Evolutionary conservation across 2,113 vertebrate species (phyloP).

Genomic region (Sprattus sprattus): DNA sequence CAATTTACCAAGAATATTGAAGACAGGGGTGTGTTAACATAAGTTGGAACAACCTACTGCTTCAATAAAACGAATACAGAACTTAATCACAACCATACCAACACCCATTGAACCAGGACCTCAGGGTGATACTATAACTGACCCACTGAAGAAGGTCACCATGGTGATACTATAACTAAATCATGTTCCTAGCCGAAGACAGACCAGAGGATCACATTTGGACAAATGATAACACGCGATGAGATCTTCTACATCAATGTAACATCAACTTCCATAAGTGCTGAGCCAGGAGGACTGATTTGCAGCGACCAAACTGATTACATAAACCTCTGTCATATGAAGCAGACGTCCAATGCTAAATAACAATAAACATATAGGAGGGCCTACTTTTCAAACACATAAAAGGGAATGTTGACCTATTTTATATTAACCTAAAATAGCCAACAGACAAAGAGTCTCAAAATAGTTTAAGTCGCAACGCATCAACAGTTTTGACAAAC

Average conservation of each 20-base stretch:
- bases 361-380: neutral
- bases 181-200: neutral
- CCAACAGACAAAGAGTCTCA: constrained; percentile 17
- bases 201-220: neutral
- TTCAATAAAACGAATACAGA: neutral
- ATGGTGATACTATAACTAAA: neutral
- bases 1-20: neutral
- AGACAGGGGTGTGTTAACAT: neutral
- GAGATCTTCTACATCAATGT: neutral
- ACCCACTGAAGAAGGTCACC: neutral
- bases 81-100: neutral
- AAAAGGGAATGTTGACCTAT: neutral
- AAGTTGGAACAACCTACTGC: neutral
- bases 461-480: neutral
- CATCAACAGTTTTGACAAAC: constrained; percentile 21
- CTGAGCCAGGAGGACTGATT: neutral
- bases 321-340: neutral
- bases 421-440: neutral
- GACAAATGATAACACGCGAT: neutral
- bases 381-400: neutral
- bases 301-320: neutral
- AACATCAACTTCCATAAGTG: neutral
- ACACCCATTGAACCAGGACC: neutral
- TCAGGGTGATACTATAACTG: neutral
- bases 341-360: neutral